These are phyloP conservation scores for Gortyna flavago DNA, from an alignment of 2,888 invertebrate genomes.

Conservation along the genomic window DNA sequence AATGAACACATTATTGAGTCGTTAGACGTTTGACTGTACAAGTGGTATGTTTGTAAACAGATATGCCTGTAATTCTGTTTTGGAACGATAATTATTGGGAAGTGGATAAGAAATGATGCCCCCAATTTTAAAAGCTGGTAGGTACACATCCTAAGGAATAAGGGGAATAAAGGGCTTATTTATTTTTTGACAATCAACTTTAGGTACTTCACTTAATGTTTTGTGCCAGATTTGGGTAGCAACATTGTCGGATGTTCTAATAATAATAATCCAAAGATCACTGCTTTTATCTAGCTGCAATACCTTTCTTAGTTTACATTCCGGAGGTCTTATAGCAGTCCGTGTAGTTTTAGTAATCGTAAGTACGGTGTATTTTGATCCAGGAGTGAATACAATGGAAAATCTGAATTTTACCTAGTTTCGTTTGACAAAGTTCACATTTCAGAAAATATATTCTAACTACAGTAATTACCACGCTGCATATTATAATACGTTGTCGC, in stretches of 20 bases:
- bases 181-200: neutral
- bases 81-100: neutral
- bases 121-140: neutral
- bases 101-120: neutral
- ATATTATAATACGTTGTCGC: conserved; percentile 4
- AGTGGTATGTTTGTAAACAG: conserved; percentile 38
- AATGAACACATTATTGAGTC: conserved; percentile 57
- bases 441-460: neutral
- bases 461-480: neutral
- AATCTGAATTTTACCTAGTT: neutral
- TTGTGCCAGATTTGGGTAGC: neutral
- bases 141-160: no score
- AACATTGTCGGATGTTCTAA: neutral
- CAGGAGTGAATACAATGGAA: neutral
- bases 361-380: neutral
- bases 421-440: neutral
- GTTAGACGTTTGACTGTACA: conserved; percentile 42
- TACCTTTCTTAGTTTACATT: neutral
- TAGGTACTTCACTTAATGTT: neutral
- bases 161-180: no score
- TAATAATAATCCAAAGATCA: neutral
- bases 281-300: no score
- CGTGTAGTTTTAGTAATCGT: neutral
- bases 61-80: neutral
- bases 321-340: neutral